phyloP scores from a whole-genome alignment of 2,888 invertebrate species.

The Tetranychus piercei region DNA sequence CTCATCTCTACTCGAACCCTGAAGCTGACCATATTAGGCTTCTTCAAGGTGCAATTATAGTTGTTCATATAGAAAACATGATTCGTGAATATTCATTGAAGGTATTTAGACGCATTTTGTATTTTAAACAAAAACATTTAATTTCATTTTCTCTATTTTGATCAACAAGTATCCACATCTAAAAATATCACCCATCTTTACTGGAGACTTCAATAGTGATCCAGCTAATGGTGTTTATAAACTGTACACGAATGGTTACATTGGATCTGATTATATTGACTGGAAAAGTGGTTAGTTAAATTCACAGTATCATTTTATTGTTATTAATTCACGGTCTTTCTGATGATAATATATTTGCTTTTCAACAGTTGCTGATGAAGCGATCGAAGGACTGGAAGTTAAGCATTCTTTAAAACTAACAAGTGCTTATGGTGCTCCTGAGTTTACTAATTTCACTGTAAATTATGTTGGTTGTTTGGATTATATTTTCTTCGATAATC shows the following conservation, averaged over 20 bases:
- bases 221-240: conserved; percentile 63
- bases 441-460: conserved; percentile 63
- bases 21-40: conserved; percentile 72
- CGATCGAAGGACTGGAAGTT: conserved; percentile 44
- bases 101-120: not conserved
- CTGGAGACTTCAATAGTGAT: conserved; percentile 81
- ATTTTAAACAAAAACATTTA: not conserved
- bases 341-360: too few relatives aligned
- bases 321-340: not conserved
- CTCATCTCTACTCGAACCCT: conserved; percentile 82
- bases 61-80: conserved; percentile 49
- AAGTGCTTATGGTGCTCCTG: conserved; percentile 66
- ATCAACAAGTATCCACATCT: conserved; percentile 25
- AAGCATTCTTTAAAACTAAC: conserved; percentile 45
- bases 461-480: conserved; percentile 70
- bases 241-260: conserved; percentile 49
- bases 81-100: conserved; percentile 29
- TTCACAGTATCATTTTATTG: conserved; percentile 23
- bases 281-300: conserved; percentile 54
- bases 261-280: conserved; percentile 47
- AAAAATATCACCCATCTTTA: conserved; percentile 51
- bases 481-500: conserved; percentile 55
- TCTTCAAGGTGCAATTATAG: conserved; percentile 55
- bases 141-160: not conserved
- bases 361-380: conserved; percentile 37